These are phyloP conservation scores for Pygoscelis adeliae DNA, from an alignment of 2,113 vertebrate genomes.

Conservation along the genomic window DNA sequence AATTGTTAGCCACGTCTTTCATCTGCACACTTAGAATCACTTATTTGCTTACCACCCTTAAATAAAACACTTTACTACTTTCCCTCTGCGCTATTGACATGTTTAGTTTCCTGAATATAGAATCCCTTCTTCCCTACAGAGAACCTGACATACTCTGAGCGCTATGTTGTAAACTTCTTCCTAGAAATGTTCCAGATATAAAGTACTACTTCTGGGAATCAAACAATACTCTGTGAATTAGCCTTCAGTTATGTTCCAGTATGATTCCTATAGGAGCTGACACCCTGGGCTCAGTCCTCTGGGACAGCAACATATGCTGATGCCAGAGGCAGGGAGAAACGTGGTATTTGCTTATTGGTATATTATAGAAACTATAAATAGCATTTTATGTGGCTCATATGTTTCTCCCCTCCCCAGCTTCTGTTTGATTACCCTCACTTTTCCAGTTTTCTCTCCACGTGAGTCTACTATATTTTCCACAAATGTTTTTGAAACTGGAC, in stretches of 20 bases:
- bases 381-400: not conserved
- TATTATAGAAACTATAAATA: not conserved
- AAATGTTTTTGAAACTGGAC: not conserved
- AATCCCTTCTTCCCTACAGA: not conserved
- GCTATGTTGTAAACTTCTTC: not conserved
- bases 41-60: not conserved
- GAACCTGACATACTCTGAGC: not conserved
- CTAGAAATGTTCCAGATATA: not conserved
- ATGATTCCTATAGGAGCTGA: not conserved
- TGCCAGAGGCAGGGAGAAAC: not conserved
- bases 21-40: not conserved
- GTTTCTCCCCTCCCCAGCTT: not conserved
- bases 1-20: not conserved
- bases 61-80: not conserved
- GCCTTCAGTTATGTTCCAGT: not conserved
- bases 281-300: not conserved
- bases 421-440: not conserved
- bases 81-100: not conserved
- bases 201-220: not conserved
- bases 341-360: not conserved
- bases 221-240: not conserved
- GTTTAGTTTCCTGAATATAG: not conserved
- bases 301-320: not conserved
- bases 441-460: not conserved
- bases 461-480: not conserved